Evolutionary conservation across 2,113 vertebrate genomes (phyloP).

Genomic region (Epinephelus moara): DNA sequence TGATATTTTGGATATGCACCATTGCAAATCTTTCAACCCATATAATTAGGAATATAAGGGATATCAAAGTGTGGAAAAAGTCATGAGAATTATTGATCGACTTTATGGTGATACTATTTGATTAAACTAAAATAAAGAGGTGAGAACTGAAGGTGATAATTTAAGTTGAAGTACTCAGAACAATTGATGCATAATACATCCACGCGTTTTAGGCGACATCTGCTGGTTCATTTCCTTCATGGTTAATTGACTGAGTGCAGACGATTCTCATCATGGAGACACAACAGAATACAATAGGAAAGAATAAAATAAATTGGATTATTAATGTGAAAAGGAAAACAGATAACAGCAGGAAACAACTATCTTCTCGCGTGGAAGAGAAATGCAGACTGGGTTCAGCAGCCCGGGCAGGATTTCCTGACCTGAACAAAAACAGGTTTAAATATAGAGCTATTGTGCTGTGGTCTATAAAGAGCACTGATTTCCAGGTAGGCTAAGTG

Average conservation of each 20-base stretch:
- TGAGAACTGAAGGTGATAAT: not conserved
- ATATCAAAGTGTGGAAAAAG: no score
- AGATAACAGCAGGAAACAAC: slow-evolving; percentile 9
- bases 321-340: not conserved
- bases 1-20: not conserved
- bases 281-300: not conserved
- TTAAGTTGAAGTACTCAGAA: not conserved
- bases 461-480: not conserved
- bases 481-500: not conserved
- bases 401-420: slow-evolving; percentile 54
- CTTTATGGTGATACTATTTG: not conserved
- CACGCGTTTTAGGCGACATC: slow-evolving; percentile 63
- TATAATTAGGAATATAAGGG: no score
- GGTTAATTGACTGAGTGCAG: not conserved
- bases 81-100: not conserved
- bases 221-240: slow-evolving; percentile 44
- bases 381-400: not conserved
- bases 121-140: not conserved
- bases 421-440: not conserved
- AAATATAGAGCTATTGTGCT: slow-evolving; percentile 48
- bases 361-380: not conserved
- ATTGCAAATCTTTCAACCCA: no score
- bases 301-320: no score
- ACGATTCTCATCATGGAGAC: fast-evolving
- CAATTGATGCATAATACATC: not conserved